Evolutionary conservation across 2,797 vertebrate species (phyloP).

Genomic region (Coracias cyanogaster): DNA sequence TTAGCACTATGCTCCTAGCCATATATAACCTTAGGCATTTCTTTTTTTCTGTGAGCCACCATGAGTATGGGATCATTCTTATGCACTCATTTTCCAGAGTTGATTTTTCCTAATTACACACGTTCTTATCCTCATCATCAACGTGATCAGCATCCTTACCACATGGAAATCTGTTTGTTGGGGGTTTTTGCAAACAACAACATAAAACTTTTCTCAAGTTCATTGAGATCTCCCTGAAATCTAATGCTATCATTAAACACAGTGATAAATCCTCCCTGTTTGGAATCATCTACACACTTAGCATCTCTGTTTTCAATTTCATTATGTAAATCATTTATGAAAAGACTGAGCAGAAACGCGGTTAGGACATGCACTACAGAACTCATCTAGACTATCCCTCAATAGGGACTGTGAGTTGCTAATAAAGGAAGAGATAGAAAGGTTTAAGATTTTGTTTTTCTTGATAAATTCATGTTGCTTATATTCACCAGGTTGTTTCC

Average conservation of each 20-base stretch:
- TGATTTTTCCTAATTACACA: background rate
- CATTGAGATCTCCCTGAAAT: background rate
- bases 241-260: background rate
- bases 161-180: background rate
- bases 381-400: background rate
- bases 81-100: background rate
- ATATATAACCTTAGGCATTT: background rate
- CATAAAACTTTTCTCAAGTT: background rate
- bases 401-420: accelerated
- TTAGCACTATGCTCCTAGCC: background rate
- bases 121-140: background rate
- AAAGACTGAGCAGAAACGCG: background rate
- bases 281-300: background rate
- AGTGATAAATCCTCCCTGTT: background rate
- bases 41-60: background rate
- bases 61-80: background rate
- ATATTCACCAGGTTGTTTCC: background rate
- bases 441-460: background rate
- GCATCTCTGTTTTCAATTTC: background rate
- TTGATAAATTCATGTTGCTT: background rate
- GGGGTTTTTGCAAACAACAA: background rate
- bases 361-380: background rate
- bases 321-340: background rate
- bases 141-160: background rate
- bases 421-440: background rate